Percentiles rank a stretch among this genome's conserved stretches.
phyloP scores from a whole-genome alignment of 1,140 invertebrate species.

The Antheraea mylitta region DNA sequence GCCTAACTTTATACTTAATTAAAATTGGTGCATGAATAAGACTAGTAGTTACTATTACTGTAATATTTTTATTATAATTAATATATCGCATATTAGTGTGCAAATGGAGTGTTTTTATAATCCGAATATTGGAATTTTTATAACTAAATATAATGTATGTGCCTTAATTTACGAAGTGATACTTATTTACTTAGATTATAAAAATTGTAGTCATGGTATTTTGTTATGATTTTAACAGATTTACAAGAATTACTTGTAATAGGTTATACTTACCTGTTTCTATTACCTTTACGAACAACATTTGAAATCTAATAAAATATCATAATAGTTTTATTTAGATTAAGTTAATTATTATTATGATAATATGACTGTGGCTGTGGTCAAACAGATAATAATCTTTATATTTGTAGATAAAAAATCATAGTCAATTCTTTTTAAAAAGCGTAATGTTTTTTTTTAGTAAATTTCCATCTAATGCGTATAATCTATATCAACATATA shows the following conservation, averaged over 20 bases:
- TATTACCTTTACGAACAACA: slow-evolving; percentile 28
- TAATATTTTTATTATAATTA: slow-evolving; percentile 36
- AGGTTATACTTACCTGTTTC: slow-evolving; percentile 41
- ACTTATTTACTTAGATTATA: slow-evolving; percentile 34
- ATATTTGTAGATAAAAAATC: slow-evolving; percentile 51
- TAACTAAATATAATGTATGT: slow-evolving; percentile 40
- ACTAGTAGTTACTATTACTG: slow-evolving; percentile 1
- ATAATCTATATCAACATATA: no score
- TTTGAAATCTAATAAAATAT: slow-evolving; percentile 7
- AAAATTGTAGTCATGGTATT: neutral
- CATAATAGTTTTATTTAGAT: slow-evolving; percentile 28
- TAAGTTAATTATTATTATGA: slow-evolving; percentile 49
- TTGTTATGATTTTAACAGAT: slow-evolving; percentile 9
- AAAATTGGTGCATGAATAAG: slow-evolving; percentile 33
- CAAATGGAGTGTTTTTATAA: slow-evolving; percentile 9
- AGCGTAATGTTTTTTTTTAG: neutral
- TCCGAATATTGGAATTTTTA: neutral
- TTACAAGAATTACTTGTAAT: neutral
- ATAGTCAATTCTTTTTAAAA: slow-evolving; percentile 45
- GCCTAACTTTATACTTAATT: slow-evolving; percentile 32
- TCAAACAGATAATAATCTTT: slow-evolving; percentile 50
- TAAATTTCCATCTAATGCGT: neutral
- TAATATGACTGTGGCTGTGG: slow-evolving; percentile 57
- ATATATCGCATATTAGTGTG: slow-evolving; percentile 35
- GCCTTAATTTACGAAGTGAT: slow-evolving; percentile 64